Base-by-base conservation (phyloP, 2,797 vertebrate species). In the Limnodromus scolopaceus region DNA sequence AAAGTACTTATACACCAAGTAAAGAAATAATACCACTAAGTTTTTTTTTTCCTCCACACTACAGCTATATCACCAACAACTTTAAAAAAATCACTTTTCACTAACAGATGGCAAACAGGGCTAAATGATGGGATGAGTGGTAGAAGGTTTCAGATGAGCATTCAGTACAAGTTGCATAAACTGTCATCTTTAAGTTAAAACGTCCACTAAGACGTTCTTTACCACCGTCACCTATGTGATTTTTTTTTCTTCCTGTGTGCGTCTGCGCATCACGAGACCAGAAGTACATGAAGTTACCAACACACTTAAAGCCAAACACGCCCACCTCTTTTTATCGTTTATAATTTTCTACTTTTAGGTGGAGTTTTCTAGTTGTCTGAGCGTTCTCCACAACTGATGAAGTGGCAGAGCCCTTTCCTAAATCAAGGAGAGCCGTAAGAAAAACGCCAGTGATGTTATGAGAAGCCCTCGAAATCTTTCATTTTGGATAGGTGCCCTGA, bases 121-220 rank as follows among this genome's bases (percentile, higher is more conserved):
- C 54, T 78, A 54, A 27, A 30, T 3, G 82, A 58, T 58, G 61
- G 87, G 69, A 36, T 57, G 82, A 55, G 61, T 46, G 87, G 61
- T 72, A 49, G 46, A 92, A 86, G 65, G 69, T 92, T 93, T 82
- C 84, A 84, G 70, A 45, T 66, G 92, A 96, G 57, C 79, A 82
- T 51, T 88, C 91, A 86, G 79, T 51, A 13, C 41, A 65, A 79
- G 46, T 19, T 91, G 72, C 63, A 93, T 16, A 41, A 86, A 92
- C 46, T 95, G 87, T 48, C 72, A 81, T 63, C 32, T 79, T 72
- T 16, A 28, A 90, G 80, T 54, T 84, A 28, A 94, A 92, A 78
- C 0, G 70, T 65, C 90, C 96, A 89, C 78, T 16, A 18, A 69
- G 68, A 53, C 0, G 0, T n/a, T 74, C 84, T 54, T 74, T 39